Evolutionary conservation across 2,113 vertebrate species (phyloP).

Genomic region (Antechinus flavipes): DNA sequence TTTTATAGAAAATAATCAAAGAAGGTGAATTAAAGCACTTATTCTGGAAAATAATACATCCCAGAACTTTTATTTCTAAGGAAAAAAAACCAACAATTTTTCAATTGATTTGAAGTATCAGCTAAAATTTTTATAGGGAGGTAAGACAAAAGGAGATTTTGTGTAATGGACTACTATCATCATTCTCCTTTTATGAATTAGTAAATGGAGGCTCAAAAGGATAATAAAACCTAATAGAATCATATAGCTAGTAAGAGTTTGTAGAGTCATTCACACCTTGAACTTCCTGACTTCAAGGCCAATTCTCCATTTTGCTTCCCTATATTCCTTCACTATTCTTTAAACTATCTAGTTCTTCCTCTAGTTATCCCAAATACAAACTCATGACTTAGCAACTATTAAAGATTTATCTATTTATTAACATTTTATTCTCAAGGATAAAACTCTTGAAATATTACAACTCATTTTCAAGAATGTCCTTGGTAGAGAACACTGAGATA

Average conservation of each 20-base stretch:
- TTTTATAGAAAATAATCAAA: neutral
- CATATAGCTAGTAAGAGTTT: neutral
- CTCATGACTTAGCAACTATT: conserved; percentile 64
- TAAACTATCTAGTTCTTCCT: conserved; percentile 33
- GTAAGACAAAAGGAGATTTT: too few species aligned
- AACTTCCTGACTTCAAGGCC: neutral
- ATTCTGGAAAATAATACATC: neutral
- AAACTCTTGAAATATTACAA: conserved; percentile 73
- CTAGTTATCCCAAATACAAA: conserved; percentile 66
- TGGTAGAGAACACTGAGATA: conserved; percentile 74
- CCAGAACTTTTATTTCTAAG: neutral
- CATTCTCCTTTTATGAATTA: neutral
- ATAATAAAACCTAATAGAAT: neutral
- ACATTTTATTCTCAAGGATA: conserved; percentile 73
- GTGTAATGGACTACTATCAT: neutral
- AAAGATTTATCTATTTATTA: conserved; percentile 78
- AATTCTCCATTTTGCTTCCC: neutral
- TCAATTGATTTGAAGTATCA: neutral
- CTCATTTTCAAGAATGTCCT: conserved; percentile 75
- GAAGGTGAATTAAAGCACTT: neutral
- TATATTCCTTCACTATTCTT: conserved; percentile 30
- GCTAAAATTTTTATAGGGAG: neutral
- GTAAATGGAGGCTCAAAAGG: neutral
- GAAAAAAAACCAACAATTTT: neutral
- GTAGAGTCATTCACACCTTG: neutral